These are phyloP conservation scores for Carterocephalus palaemon DNA, from an alignment of 2,888 invertebrate genomes.

Conservation along the genomic window DNA sequence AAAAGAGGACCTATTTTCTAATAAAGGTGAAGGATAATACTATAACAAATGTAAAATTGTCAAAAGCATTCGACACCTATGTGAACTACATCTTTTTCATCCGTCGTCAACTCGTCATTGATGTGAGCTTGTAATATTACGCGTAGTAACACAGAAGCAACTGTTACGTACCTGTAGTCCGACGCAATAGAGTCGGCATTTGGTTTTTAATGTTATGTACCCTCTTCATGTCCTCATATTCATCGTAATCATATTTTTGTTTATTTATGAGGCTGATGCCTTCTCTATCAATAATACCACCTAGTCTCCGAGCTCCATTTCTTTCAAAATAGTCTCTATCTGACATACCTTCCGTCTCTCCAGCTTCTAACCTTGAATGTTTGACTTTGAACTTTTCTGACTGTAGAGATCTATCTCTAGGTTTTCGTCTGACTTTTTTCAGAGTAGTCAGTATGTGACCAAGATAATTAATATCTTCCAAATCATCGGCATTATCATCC, in stretches of 20 bases:
- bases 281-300: background rate
- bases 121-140: too few species aligned
- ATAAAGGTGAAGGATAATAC: too few species aligned
- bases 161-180: constrained; percentile 30
- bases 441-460: constrained; percentile 33
- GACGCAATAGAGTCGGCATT: constrained; percentile 44
- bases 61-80: too few species aligned
- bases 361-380: constrained; percentile 28
- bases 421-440: constrained; percentile 45
- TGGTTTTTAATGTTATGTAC: constrained; percentile 51
- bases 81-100: too few species aligned
- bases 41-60: too few species aligned
- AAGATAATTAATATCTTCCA: background rate
- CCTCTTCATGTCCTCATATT: constrained; percentile 61
- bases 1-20: too few species aligned
- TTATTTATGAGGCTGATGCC: constrained; percentile 18
- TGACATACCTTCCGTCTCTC: constrained; percentile 26
- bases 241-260: constrained; percentile 44
- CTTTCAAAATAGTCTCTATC: constrained; percentile 20
- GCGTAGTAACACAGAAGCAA: too few species aligned
- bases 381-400: constrained; percentile 13
- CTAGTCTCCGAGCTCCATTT: background rate
- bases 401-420: constrained; percentile 44
- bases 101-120: too few species aligned
- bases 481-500: constrained; percentile 2